phyloP scores from a whole-genome alignment of 2,113 vertebrate species.

The Progne subis region DNA sequence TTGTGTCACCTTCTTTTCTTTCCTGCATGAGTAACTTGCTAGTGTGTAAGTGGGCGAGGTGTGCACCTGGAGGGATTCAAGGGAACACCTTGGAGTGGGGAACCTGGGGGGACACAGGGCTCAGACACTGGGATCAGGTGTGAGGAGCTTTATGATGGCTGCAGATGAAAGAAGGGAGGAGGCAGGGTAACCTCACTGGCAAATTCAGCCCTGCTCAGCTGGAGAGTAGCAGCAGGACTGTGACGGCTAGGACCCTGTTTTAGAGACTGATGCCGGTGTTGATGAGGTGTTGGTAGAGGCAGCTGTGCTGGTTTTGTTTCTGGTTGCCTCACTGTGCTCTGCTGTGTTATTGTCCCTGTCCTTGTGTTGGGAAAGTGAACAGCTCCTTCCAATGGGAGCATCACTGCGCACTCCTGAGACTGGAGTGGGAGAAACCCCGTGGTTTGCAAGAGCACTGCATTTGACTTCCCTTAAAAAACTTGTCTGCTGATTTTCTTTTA shows the following conservation, averaged over 20 bases:
- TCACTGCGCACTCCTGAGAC: neutral
- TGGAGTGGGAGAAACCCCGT: accelerated
- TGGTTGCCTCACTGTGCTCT: neutral
- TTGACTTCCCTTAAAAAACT: neutral
- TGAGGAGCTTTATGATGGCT: neutral
- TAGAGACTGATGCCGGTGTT: neutral
- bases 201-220: neutral
- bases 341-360: neutral
- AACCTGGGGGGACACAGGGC: no score
- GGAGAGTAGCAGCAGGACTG: neutral
- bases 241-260: accelerated
- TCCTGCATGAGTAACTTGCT: neutral
- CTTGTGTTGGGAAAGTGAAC: accelerated
- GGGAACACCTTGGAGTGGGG: neutral
- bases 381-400: neutral
- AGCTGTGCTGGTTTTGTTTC: neutral
- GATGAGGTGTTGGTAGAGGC: neutral
- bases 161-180: neutral
- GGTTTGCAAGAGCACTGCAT: neutral
- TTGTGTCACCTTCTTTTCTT: neutral
- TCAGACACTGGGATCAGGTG: neutral
- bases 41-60: no score
- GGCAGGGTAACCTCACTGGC: accelerated
- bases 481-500: neutral
- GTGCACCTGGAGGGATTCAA: neutral